Evolutionary conservation across 2,113 vertebrate genomes (phyloP), one percentile per base, ranked within the genome.

Genomic region (Lampris incognitus): DNA sequence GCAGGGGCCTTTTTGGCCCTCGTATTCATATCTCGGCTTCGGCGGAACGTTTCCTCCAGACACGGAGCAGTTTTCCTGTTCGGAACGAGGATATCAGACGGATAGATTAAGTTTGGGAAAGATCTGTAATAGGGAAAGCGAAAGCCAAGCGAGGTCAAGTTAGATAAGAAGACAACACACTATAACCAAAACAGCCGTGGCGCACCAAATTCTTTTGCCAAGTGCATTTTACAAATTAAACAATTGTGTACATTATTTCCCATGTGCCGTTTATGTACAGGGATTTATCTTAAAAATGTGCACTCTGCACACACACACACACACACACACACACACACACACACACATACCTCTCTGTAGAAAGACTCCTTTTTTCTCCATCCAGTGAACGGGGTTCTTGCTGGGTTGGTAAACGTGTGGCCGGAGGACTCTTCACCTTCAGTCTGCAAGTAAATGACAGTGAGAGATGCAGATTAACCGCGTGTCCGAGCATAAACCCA

Each of bases 391-490:
- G 42, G 41, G 36, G 9, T 7, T 4, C 6, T n/a, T 75, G 57
- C 3, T 59, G 24, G 9, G 6, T 61, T 37, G 37, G 46, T 2
- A n/a, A 50, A 40, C 59, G 42, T 42, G 41, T 3, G 13, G 46
- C 76, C 71, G 44, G 52, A 9, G 61, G n/a, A 1, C 8, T 5
- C 1, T 66, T 64, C 51, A 62, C 7, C 9, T 54, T 42, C 24
- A 58, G 70, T 61, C 90, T 91, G 76, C 40, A 42, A 59, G 6
- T 36, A 49, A 24, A 56, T 8, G 71, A 57, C 51, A 50, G 41
- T 44, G 37, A 0, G 46, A 11, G 1, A 62, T 1, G 46, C 24
- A 7, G 5, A 9, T 9, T 7, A 11, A 40, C 37, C 3, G 1
- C 37, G 38, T 40, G 58, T 24, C 24, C 24, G 9, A 61, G 59